A percentile compares a stretch with the other conserved stretches of the same genome.
phyloP scores from a whole-genome alignment of 2,888 invertebrate genomes.

The Candidula unifasciata region DNA sequence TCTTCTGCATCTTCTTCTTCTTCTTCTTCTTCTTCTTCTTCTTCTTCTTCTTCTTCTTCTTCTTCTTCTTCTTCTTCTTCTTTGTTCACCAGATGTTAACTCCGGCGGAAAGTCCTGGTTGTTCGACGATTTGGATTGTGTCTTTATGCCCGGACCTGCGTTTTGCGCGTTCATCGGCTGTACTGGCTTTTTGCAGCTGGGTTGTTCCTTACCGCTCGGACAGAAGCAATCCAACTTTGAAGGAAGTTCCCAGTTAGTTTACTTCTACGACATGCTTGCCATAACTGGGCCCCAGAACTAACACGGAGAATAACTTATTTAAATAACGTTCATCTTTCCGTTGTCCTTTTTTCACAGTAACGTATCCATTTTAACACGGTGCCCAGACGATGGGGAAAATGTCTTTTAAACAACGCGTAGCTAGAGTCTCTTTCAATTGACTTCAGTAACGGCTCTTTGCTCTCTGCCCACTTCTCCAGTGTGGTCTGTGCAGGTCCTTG shows the following conservation, averaged over 20 bases:
- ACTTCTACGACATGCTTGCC: too few relatives aligned
- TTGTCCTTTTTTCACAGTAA: not conserved
- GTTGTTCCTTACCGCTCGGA: too few relatives aligned
- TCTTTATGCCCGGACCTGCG: too few relatives aligned
- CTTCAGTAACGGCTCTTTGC: slow-evolving; percentile 1
- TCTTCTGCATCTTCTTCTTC: not conserved
- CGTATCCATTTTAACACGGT: slow-evolving; percentile 27
- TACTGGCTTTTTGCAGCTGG: too few relatives aligned
- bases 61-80: slow-evolving; percentile 7
- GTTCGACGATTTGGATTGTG: too few relatives aligned
- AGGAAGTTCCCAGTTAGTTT: too few relatives aligned
- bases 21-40: not conserved
- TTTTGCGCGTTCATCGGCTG: too few relatives aligned
- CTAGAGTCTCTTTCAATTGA: slow-evolving; percentile 6
- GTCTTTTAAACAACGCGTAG: slow-evolving; percentile 10
- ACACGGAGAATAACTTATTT: too few relatives aligned
- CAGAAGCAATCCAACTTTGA: too few relatives aligned
- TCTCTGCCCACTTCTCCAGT: slow-evolving; percentile 22
- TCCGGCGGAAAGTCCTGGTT: too few relatives aligned
- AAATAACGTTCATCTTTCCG: not conserved
- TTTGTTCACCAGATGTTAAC: too few relatives aligned
- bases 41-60: slow-evolving; percentile 20
- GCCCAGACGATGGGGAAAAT: slow-evolving; percentile 26
- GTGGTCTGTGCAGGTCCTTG: not conserved
- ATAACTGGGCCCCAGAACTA: too few relatives aligned